These are phyloP conservation scores for Lochmaea crataegi DNA, from an alignment of 2,888 invertebrate species.

Conservation along the genomic window DNA sequence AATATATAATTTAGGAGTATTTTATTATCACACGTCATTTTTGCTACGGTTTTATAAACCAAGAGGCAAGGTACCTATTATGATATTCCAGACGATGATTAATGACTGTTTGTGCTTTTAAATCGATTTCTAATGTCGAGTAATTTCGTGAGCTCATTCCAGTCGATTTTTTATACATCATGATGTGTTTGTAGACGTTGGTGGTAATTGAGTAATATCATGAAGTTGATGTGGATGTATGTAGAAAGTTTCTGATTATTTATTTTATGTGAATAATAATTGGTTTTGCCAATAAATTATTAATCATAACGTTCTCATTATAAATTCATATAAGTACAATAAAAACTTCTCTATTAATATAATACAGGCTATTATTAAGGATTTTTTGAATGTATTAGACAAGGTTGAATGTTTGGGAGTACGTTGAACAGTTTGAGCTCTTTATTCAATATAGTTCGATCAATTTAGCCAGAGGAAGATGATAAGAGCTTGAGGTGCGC, in stretches of 20 bases:
- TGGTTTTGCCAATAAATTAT: not conserved
- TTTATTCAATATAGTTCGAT: too few relatives aligned
- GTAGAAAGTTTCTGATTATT: conserved; percentile 5
- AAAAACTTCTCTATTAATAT: not conserved
- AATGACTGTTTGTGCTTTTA: conserved; percentile 34
- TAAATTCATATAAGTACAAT: not conserved
- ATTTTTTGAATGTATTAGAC: not conserved
- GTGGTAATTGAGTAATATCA: conserved; percentile 29
- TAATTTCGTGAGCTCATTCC: conserved; percentile 30
- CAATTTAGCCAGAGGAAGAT: too few relatives aligned
- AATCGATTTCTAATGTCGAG: conserved; percentile 49
- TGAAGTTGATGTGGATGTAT: conserved; percentile 22
- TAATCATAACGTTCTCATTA: not conserved
- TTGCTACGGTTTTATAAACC: conserved; percentile 9
- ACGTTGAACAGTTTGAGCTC: not conserved
- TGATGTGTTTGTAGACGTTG: conserved; percentile 25
- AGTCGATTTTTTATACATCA: conserved; percentile 30
- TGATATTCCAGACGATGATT: conserved; percentile 33
- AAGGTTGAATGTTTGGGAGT: not conserved
- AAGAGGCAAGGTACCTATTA: conserved; percentile 15
- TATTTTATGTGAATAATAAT: conserved; percentile 7
- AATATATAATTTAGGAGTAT: not conserved
- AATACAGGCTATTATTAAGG: not conserved
- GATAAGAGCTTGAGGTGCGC: too few relatives aligned
- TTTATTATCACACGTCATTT: conserved; percentile 7